Conservation (phyloP, 2,888 invertebrate genomes). For the Neoaliturus tenellus region DNA sequence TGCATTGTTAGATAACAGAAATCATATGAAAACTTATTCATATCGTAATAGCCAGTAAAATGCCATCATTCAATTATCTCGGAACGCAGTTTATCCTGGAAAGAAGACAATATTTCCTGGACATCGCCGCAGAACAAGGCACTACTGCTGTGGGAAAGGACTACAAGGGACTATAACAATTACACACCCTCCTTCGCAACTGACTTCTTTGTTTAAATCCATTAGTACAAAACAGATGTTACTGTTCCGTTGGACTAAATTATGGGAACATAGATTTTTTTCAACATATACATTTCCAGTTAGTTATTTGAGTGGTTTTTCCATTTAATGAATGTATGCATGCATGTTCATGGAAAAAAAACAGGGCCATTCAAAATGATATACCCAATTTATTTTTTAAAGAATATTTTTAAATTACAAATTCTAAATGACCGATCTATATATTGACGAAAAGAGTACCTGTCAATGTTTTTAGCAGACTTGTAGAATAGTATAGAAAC, state of each 20-base stretch:
- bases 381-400: too few relatives aligned
- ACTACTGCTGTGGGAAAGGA: not conserved
- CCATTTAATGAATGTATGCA: too few relatives aligned
- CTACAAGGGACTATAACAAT: not conserved
- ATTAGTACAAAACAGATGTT: slow-evolving; percentile 9
- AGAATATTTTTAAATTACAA: too few relatives aligned
- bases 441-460: too few relatives aligned
- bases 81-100: slow-evolving; percentile 3
- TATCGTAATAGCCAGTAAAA: not conserved
- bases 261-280: not conserved
- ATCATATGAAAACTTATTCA: not conserved
- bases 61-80: not conserved
- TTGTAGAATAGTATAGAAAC: too few relatives aligned
- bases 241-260: not conserved
- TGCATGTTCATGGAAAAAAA: too few relatives aligned
- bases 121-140: not conserved
- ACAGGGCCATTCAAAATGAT: too few relatives aligned
- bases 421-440: too few relatives aligned
- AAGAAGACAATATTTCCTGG: slow-evolving; percentile 27
- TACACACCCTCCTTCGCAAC: slow-evolving; percentile 4
- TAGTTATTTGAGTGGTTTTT: too few relatives aligned
- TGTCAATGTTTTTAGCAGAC: too few relatives aligned
- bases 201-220: not conserved
- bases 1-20: not conserved
- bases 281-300: not conserved